Conservation (phyloP, 2,113 vertebrate species). For the Alethe castanea region DNA sequence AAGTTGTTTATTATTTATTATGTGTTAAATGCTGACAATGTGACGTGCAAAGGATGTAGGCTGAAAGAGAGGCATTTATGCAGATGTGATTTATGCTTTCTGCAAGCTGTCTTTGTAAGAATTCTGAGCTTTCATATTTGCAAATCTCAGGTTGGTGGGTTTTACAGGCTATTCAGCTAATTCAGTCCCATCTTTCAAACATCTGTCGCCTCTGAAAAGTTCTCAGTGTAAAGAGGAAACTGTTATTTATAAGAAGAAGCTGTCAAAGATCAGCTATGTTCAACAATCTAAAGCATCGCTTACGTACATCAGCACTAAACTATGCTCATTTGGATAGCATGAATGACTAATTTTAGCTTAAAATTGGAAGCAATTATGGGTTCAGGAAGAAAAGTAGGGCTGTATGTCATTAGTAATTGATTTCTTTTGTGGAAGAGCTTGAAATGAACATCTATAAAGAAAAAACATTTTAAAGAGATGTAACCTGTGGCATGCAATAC, state of each 20-base stretch:
- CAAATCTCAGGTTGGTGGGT: conserved; percentile 35
- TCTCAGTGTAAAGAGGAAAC: conserved; percentile 39
- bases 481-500: conserved; percentile 35
- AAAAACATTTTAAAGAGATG: conserved; percentile 45
- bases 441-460: conserved; percentile 46
- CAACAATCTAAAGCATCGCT: conserved; percentile 47
- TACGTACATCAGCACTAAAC: conserved; percentile 58
- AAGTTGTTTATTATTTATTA: conserved; percentile 33
- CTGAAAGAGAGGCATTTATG: conserved; percentile 6
- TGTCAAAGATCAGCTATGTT: conserved; percentile 59
- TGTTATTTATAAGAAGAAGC: conserved; percentile 53
- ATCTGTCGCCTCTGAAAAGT: conserved; percentile 50
- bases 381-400: conserved; percentile 65
- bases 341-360: conserved; percentile 72
- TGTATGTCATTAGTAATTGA: conserved; percentile 71
- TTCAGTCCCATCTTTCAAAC: conserved; percentile 51
- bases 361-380: conserved; percentile 72
- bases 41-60: not conserved
- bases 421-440: conserved; percentile 68
- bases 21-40: conserved; percentile 30
- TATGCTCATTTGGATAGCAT: conserved; percentile 68
- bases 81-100: conserved; percentile 35
- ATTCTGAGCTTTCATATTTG: conserved; percentile 36
- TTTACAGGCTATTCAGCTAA: conserved; percentile 32
- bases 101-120: not conserved